These are phyloP conservation scores for Blastobasis adustella DNA, from an alignment of 2,888 invertebrate genomes.

Conservation along the genomic window DNA sequence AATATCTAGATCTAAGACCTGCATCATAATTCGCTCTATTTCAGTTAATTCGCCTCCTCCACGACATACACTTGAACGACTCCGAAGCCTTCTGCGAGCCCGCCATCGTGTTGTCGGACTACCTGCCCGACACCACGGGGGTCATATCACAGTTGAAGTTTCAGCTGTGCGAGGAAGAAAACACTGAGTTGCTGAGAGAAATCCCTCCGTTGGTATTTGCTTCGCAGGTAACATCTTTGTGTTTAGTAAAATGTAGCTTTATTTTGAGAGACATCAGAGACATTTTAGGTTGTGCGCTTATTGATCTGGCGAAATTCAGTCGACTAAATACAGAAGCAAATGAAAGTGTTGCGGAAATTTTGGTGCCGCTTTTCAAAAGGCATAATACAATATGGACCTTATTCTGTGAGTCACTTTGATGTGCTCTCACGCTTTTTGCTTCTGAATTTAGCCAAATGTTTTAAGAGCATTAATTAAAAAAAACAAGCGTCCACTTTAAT, in stretches of 20 bases:
- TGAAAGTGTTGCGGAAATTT: too few relatives aligned
- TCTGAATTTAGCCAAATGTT: too few relatives aligned
- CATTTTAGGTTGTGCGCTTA: too few relatives aligned
- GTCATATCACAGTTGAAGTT: conserved; percentile 34
- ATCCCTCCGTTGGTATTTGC: conserved; percentile 50
- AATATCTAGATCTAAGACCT: too few relatives aligned
- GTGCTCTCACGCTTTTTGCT: too few relatives aligned
- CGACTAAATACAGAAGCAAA: too few relatives aligned
- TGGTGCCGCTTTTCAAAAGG: too few relatives aligned
- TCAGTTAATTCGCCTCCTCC: conserved; percentile 56
- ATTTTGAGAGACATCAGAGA: background rate
- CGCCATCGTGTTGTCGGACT: conserved; percentile 47
- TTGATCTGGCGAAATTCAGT: too few relatives aligned
- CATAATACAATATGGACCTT: too few relatives aligned
- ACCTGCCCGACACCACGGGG: conserved; percentile 49
- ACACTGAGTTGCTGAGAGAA: conserved; percentile 34
- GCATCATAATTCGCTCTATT: background rate
- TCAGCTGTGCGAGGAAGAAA: conserved; percentile 35
- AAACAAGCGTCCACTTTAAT: too few relatives aligned
- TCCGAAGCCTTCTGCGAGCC: conserved; percentile 43
- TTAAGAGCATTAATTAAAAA: too few relatives aligned
- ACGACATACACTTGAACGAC: conserved; percentile 49
- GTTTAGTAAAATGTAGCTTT: background rate
- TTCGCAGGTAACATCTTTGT: conserved; percentile 39
- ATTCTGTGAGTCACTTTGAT: too few relatives aligned